Evolutionary conservation across 1,140 invertebrate genomes (phyloP), one percentile per base, ranked within the genome.

Genomic region (Macrocentrus cingulum): DNA sequence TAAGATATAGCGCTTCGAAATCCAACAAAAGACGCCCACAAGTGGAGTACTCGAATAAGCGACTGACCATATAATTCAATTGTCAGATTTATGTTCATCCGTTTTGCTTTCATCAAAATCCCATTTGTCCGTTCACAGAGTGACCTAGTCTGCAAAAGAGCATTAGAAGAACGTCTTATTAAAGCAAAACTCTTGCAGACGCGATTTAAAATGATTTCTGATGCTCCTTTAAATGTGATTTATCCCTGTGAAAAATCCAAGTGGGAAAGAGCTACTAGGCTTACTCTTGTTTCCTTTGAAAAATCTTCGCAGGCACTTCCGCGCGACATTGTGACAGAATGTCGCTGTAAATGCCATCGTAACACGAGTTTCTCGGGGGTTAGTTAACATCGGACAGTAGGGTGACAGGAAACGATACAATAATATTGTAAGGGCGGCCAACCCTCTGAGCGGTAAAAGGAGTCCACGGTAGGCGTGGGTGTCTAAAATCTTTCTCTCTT

Each of bases 261-360:
- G n/a, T n/a, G n/a, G n/a, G n/a, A n/a, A n/a, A n/a, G n/a, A n/a
- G n/a, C n/a, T n/a, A n/a, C n/a, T n/a, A n/a, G n/a, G n/a, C n/a
- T n/a, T n/a, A n/a, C n/a, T n/a, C n/a, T n/a, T n/a, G n/a, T 44
- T 41, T 51, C 48, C 51, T 68, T 67, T 73, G 66, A 66, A n/a
- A n/a, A 63, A 62, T 49, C 46, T 60, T 57, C 13, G 7, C n/a
- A n/a, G n/a, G 66, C 36, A 70, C 69, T 78, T 76, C 70, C 73
- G 73, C 66, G 44, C 56, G 56, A 65, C 56, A 75, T 76, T 75
- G 72, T 77, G 49, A 46, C 59, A 45, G 39, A 69, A 72, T 72
- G 74, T 29, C 64, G 53, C 44, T 42, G 23, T 41, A 48, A 61
- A 44, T 50, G 42, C 60, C 22, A 16, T 29, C 56, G 56, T 65